Conservation (phyloP, 53 echinoderm and acorn worm genomes). For the Pentamera pediparva region DNA sequence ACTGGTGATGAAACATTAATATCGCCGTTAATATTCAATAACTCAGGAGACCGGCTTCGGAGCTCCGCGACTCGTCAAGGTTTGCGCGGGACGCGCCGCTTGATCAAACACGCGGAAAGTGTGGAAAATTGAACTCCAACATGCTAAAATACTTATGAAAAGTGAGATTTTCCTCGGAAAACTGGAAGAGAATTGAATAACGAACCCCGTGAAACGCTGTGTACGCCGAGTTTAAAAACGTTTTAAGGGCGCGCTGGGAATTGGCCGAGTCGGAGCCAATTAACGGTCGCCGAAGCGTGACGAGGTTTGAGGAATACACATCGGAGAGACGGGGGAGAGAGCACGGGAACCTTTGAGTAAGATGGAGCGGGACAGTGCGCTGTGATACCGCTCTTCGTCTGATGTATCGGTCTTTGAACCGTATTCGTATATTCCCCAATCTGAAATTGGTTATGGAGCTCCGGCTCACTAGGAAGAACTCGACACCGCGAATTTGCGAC, state of each 20-base stretch:
- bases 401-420: constrained; percentile 28
- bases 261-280: constrained; percentile 37
- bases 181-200: constrained; percentile 42
- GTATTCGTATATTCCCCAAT: too few relatives aligned
- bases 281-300: constrained; percentile 28
- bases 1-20: constrained; percentile 93
- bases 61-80: constrained; percentile 10
- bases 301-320: constrained; percentile 14
- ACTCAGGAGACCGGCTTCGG: constrained; percentile 76
- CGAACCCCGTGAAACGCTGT: constrained; percentile 39
- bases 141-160: constrained; percentile 45
- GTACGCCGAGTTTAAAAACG: constrained; percentile 44
- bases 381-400: constrained; percentile 12
- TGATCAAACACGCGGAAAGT: constrained; percentile 37
- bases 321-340: too few relatives aligned
- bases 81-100: constrained; percentile 28
- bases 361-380: constrained; percentile 22
- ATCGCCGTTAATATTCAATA: constrained; percentile 99
- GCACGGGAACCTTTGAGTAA: constrained; percentile 28
- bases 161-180: constrained; percentile 44
- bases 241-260: constrained; percentile 39
- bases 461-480: too few relatives aligned
- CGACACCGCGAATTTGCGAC: too few relatives aligned
- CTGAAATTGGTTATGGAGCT: too few relatives aligned
- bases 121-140: constrained; percentile 44